Evolutionary conservation across 2,888 invertebrate species (phyloP).

Genomic region (Drosophila antonietae): DNA sequence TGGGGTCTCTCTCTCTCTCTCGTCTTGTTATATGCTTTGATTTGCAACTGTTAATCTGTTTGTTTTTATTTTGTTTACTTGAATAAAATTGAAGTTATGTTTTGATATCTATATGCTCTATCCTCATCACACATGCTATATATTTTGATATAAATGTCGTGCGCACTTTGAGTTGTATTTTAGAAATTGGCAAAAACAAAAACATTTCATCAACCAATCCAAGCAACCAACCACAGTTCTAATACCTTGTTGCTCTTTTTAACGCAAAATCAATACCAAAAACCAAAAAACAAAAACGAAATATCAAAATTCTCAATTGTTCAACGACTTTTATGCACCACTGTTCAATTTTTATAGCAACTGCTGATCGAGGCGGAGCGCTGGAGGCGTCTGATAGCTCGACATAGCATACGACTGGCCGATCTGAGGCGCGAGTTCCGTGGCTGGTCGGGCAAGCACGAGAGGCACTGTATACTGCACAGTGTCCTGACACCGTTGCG

Average conservation of each 20-base stretch:
- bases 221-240: constrained; percentile 31
- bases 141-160: constrained; percentile 36
- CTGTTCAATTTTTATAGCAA: constrained; percentile 75
- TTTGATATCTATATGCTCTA: constrained; percentile 28
- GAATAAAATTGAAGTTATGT: constrained; percentile 59
- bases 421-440: constrained; percentile 79
- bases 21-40: constrained; percentile 30
- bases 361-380: constrained; percentile 82
- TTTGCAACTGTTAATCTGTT: constrained; percentile 34
- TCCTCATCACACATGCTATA: constrained; percentile 6
- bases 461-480: constrained; percentile 83
- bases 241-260: constrained; percentile 57
- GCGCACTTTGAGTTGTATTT: constrained; percentile 60
- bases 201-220: constrained; percentile 26
- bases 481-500: constrained; percentile 82
- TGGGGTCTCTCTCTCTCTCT: constrained; percentile 30
- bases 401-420: constrained; percentile 80
- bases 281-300: constrained; percentile 39
- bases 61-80: constrained; percentile 41
- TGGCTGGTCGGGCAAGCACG: constrained; percentile 84
- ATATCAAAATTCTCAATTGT: constrained; percentile 28
- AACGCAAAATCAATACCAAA: constrained; percentile 72
- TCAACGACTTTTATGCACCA: constrained; percentile 68
- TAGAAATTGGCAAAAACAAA: constrained; percentile 48
- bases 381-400: constrained; percentile 82